Evolutionary conservation across 2,888 invertebrate species (phyloP), one percentile per base, ranked within the genome.

Genomic region (Molanna angustata): DNA sequence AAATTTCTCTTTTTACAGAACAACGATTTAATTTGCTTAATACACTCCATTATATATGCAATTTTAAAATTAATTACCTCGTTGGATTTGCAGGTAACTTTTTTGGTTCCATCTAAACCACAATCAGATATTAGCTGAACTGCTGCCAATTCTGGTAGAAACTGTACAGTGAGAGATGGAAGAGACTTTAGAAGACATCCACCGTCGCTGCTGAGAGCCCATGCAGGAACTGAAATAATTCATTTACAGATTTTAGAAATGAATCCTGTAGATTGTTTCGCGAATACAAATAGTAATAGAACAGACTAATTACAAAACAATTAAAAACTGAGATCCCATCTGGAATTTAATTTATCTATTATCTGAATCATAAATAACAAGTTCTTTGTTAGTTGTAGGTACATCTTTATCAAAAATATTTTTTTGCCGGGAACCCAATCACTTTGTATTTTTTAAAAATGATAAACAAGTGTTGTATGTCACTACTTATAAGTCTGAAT

Each of bases 71-170:
- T 7, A 67, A 77, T 75, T 74, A 88, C 88, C 77, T 85, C 81
- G 68, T 85, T 84, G 62, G 87, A 86, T 64, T 84, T 85, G 69
- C 88, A 88, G 59, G 86, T 82, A 52, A 88, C 83, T 57, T 84
- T 79, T 64, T 85, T 80, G 2, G 86, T 83, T 9, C 86, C 88
- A 55, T 85, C 86, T 55, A 86, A 70, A 45, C 87, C 87, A 62
- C 88, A 88, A 66, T 88, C 88, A 20, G 85, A 82, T 32, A 86
- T 85, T 49, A 88, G 73, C 67, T 86, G 87, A 45, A 88, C 81
- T 41, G 86, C 86, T 27, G 86, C 85, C 65, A 85, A 85, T 65
- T 88, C 88, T 20, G 88, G 88, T 64, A 88, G 78, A 66, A 86
- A 89, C 53, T 87, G 77, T 59, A 86, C 83, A 1, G 88, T 88